A percentile compares a stretch with the other conserved stretches of the same genome.
Evolutionary conservation across 2,113 vertebrate genomes (phyloP).

Genomic region (Oceanodroma tethys): DNA sequence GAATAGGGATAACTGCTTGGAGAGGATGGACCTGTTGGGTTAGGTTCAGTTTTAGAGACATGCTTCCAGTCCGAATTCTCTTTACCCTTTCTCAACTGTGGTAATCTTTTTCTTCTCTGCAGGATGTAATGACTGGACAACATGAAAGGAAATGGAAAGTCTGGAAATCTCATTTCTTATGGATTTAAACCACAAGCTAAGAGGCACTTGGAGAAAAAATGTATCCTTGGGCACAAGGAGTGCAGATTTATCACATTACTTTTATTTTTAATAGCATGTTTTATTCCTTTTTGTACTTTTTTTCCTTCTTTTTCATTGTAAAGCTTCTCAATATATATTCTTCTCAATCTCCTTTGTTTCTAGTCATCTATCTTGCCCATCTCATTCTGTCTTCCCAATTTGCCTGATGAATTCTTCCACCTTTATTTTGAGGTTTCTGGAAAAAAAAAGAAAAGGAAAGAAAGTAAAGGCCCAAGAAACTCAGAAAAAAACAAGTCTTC

Average conservation of each 20-base stretch:
- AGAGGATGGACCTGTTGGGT: not conserved
- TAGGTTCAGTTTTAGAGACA: not conserved
- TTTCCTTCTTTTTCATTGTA: not conserved
- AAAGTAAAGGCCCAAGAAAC: not conserved
- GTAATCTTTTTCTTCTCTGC: not conserved
- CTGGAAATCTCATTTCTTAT: not conserved
- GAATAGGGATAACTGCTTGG: not conserved
- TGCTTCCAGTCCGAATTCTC: not conserved
- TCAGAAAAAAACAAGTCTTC: fast-evolving
- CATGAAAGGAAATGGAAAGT: not conserved
- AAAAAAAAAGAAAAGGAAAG: not conserved
- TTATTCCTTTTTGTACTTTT: not conserved
- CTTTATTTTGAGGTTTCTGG: not conserved
- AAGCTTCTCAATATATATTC: not conserved
- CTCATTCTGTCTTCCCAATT: not conserved
- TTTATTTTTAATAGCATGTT: not conserved
- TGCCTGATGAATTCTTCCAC: not conserved
- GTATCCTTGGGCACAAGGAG: not conserved
- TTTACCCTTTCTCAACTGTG: not conserved
- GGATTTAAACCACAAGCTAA: not conserved
- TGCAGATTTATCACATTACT: not conserved
- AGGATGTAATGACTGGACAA: not conserved
- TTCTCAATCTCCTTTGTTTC: not conserved
- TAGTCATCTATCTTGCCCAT: not conserved
- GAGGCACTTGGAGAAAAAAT: not conserved